Percentiles rank a stretch among this genome's conserved stretches.
Conservation (phyloP, 2,113 vertebrate species). For the Ginglymostoma cirratum region DNA sequence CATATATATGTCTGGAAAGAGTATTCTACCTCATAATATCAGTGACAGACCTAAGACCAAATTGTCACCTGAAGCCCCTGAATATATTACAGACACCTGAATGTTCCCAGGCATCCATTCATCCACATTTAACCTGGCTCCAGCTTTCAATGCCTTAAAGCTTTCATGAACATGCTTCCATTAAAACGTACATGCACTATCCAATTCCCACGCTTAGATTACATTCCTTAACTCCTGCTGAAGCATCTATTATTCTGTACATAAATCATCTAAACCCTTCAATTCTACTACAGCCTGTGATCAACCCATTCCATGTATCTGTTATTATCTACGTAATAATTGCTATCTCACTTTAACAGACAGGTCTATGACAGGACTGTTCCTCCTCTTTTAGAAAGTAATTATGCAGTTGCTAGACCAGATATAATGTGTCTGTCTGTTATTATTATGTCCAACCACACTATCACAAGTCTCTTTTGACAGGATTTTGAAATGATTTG, state of each 20-base stretch:
- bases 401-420: neutral
- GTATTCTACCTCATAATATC: neutral
- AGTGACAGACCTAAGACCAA: neutral
- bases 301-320: neutral
- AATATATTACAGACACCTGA: neutral
- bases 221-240: neutral
- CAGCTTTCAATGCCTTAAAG: neutral
- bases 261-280: constrained; percentile 17
- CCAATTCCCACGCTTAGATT: neutral
- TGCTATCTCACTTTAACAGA: neutral
- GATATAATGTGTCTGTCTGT: neutral
- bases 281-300: constrained; percentile 19
- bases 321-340: neutral
- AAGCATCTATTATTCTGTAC: neutral
- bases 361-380: neutral
- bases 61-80: neutral
- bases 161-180: constrained; percentile 8
- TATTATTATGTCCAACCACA: neutral
- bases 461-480: neutral
- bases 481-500: neutral
- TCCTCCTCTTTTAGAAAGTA: neutral
- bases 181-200: neutral
- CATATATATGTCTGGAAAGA: neutral
- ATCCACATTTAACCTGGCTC: neutral
- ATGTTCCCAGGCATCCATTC: neutral